Evolutionary conservation across 2,113 vertebrate species (phyloP).

Genomic region (Sapajus apella): DNA sequence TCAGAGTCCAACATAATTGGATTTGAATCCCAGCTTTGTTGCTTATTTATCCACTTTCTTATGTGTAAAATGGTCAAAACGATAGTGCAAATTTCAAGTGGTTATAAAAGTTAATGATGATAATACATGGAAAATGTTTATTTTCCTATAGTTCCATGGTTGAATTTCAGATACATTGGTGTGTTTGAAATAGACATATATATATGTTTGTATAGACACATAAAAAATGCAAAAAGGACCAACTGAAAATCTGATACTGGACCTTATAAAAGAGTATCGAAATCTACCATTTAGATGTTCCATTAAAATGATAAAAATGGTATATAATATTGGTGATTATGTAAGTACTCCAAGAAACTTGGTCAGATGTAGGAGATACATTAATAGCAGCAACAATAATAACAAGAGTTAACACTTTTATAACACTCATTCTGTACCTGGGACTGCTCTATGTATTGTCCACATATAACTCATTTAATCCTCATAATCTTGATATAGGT

Average conservation of each 20-base stretch:
- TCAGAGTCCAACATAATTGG: background rate
- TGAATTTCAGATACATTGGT: background rate
- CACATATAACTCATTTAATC: background rate
- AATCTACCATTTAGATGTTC: background rate
- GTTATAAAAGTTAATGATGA: conserved; percentile 37
- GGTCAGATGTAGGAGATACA: background rate
- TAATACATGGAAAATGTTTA: background rate
- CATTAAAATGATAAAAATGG: conserved; percentile 3
- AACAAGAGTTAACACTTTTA: background rate
- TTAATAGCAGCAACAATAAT: background rate
- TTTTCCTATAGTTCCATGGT: background rate
- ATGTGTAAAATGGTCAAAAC: conserved; percentile 3
- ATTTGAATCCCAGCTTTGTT: background rate
- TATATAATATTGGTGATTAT: background rate
- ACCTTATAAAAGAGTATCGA: background rate
- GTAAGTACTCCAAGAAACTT: background rate
- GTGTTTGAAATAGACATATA: background rate
- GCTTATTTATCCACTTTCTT: conserved; percentile 16
- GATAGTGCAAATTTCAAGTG: conserved; percentile 1
- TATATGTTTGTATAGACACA: background rate
- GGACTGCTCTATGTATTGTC: background rate
- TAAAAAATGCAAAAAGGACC: conserved; percentile 1
- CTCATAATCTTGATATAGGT: background rate
- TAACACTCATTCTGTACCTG: background rate
- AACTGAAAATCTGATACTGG: background rate